Evolutionary conservation across 2,888 invertebrate genomes (phyloP), one percentile per base, ranked within the genome.

Genomic region (Aphelenchoides bicaudatus): DNA sequence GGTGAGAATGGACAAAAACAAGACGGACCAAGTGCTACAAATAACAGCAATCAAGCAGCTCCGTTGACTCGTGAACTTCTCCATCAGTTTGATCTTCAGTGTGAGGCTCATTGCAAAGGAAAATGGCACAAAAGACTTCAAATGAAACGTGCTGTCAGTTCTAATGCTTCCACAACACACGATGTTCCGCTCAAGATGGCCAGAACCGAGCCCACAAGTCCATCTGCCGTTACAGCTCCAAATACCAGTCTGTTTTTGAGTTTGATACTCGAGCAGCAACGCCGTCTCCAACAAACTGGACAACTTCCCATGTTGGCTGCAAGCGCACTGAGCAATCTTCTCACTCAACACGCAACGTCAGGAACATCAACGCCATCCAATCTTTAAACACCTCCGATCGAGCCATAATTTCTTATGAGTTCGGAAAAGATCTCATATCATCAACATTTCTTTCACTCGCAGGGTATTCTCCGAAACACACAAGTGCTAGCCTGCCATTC

Each of bases 51-150:
- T 28, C 25, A 29, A 27, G 29, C 2, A n/a, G 28, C 63, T 5
- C 71, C 72, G 10, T 54, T 78, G 55, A 78, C 78, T 2, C 52
- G 67, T 13, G 78, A 78, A 55, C 52, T 68, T 8, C 61, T 78
- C 34, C 58, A 55, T 48, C 61, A 68, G 58, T 76, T 76, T 66
- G 75, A 75, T 25, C 60, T 63, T 25, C 55, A 67, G 5, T 75
- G 63, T 63, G 75, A 78, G 57, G 67, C 68, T 10, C 72, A 75
- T 57, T 74, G 66, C 58, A 68, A 71, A 39, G 71, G 70, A 37
- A 70, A 69, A 27, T 78, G 76, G 75, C 63, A 61, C 23, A 54
- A 52, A 8, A 52, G 68, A 0, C 55, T 67, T n/a, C 43, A 38
- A n/a, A 43, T 58, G 19, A 65, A 65, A 34, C 39, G 65, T 13